Evolutionary conservation across 2,888 invertebrate species (phyloP), one percentile per base, ranked within the genome.

Genomic region (Lasioglossum zephyrum): DNA sequence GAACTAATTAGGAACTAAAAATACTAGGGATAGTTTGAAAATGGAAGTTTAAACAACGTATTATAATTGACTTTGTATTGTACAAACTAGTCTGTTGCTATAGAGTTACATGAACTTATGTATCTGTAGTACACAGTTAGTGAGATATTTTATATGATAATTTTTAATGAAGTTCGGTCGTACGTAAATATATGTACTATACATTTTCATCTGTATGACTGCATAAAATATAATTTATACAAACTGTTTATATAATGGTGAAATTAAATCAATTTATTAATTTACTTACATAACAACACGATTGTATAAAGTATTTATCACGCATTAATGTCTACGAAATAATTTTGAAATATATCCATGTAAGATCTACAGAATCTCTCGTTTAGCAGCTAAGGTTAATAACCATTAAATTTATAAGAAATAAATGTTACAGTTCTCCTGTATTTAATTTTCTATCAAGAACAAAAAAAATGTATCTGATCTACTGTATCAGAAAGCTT

Each of bases 61-160:
- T 79, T 44, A 63, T 44, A 47, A 82, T 47, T 79, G 70, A 89
- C 47, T 83, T 77, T 81, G 79, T 39, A 73, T 79, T 81, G 82
- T 97, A 96, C 93, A 87, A 85, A 81, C 74, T 81, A 79, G 73
- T 79, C 72, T 84, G 53, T 84, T 81, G 47, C 57, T 57, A 60
- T 81, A 80, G 63, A 75, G 66, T 80, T 76, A 66, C 57, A 82
- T 41, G 49, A n/a, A 60, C 72, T 60, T 77, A 4, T 47, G 36
- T 81, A 77, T 74, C 57, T 81, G 53, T 80, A 82, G 39, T 60
- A 80, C 77, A 60, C 44, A 80, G 53, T 70, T 66, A 73, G 18
- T 73, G 47, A 47, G 5, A 77, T 74, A 73, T 63, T 66, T 66
- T 73, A 69, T 49, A 79, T 72, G 41, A 79, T 13, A 26, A 75